Evolutionary conservation across 2,113 vertebrate genomes (phyloP).

Genomic region (Dascyllus trimaculatus): DNA sequence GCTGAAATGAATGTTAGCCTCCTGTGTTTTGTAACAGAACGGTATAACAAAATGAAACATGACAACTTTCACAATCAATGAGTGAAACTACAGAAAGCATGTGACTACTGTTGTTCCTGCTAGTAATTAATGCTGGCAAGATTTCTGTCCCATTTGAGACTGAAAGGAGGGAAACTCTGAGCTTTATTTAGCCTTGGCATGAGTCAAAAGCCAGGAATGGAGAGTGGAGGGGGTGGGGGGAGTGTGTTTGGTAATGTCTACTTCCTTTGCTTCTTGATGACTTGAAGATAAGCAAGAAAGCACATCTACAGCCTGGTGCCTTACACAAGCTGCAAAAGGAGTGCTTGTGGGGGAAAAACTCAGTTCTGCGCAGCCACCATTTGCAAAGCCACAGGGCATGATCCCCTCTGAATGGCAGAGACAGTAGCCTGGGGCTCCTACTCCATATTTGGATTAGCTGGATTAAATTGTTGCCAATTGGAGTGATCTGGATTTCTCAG

Average conservation of each 20-base stretch:
- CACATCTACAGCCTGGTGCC: constrained; percentile 21
- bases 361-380: constrained; percentile 28
- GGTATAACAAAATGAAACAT: neutral
- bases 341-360: constrained; percentile 53
- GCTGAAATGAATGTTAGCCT: too few species aligned
- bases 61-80: neutral
- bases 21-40: too few species aligned
- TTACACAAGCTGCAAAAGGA: constrained; percentile 23
- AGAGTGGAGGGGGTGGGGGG: too few species aligned
- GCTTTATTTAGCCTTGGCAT: neutral
- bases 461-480: too few species aligned
- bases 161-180: neutral
- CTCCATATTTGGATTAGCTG: too few species aligned
- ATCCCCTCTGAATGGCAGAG: neutral
- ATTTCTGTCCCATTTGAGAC: neutral
- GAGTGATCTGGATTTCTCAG: too few species aligned
- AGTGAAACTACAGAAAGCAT: neutral
- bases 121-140: neutral
- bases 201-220: neutral
- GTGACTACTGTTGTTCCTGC: too few species aligned
- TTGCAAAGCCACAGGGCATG: neutral
- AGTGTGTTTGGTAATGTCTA: too few species aligned
- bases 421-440: too few species aligned
- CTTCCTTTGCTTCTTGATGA: constrained; percentile 20
- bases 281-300: constrained; percentile 33